phyloP scores from a whole-genome alignment of 1,140 invertebrate species.

The Diorhabda sublineata region DNA sequence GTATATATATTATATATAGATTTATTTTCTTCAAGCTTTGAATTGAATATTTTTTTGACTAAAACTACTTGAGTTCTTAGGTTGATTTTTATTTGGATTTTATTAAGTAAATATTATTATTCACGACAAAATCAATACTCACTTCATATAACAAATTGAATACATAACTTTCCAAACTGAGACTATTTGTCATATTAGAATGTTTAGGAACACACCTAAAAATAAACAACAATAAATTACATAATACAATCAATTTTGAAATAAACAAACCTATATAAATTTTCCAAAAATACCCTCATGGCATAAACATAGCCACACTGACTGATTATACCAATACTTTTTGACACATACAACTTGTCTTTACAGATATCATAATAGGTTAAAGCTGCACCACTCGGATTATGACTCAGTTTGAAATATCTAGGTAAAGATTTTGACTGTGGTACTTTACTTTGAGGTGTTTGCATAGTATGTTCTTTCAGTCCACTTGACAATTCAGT shows the following conservation, averaged over 20 bases:
- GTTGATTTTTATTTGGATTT: too few species aligned
- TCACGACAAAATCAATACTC: conserved; percentile 35
- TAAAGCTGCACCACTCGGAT: conserved; percentile 66
- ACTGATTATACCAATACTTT: conserved; percentile 89
- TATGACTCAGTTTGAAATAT: conserved; percentile 81
- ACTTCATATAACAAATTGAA: conserved; percentile 95
- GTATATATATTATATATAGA: too few species aligned
- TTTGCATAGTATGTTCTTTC: conserved; percentile 53
- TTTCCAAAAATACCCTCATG: conserved; percentile 77
- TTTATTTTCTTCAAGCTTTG: too few species aligned
- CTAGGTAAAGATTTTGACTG: conserved; percentile 75
- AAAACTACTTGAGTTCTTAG: too few species aligned
- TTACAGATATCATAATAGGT: conserved; percentile 90
- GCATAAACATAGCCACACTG: conserved; percentile 86
- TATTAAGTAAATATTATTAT: too few species aligned
- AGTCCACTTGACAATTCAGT: conserved; percentile 81
- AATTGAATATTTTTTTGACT: too few species aligned
- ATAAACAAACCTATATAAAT: conserved; percentile 71
- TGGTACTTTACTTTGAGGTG: conserved; percentile 53
- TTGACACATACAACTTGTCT: conserved; percentile 91
- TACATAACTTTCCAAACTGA: conserved; percentile 88
- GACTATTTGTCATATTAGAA: conserved; percentile 63
- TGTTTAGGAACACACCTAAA: conserved; percentile 69
- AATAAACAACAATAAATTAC: conserved; percentile 20
- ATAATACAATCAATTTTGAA: background rate